Base-by-base conservation (phyloP, 2,888 invertebrate species). In the Agrotis puta region DNA sequence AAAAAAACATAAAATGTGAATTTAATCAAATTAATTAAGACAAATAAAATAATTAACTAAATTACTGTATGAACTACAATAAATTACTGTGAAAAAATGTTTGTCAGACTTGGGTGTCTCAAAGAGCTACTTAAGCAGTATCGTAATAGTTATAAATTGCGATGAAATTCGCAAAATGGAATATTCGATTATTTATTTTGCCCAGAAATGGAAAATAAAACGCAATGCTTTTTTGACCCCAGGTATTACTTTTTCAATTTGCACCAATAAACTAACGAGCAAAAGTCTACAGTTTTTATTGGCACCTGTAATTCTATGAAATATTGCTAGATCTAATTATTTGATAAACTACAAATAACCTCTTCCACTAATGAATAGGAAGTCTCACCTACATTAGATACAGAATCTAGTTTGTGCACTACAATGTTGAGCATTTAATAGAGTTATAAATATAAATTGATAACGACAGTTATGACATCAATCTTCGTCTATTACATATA, bases 371-470 rank as follows among this genome's bases (percentile, higher is more conserved):
- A 43, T 47, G 1, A 56, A 75, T 22, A 54, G 6, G 22, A 2
- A 45, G 0, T 2, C 16, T 13, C 65, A 16, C 58, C 16, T 13
- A 39, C 18, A 24, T 27, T 18, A n/a, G n/a, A 47, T 20, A 11
- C 13, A 33, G 24, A 39, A 48, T 14, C 62, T n/a, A 22, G 53
- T 64, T 47, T 24, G 2, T 24, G 20, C 13, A 59, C 20, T n/a
- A 74, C 62, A 65, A 54, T 56, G 53, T 50, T 22, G 24, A 69
- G 13, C 16, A 62, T 57, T 64, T 43, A n/a, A 77, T 57, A 20
- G 14, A 66, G 64, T 71, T 50, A 24, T 81, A 81, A 79, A 81
- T 76, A 58, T 61, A 62, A 53, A 27, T 58, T 59, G 11, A 39
- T 56, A 61, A 14, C 56, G 45, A 61, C 81, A 67, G 57, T 75